A percentile compares a stretch with the other conserved stretches of the same genome.
phyloP scores from a whole-genome alignment of 2,797 vertebrate genomes.

The Pygocentrus nattereri region DNA sequence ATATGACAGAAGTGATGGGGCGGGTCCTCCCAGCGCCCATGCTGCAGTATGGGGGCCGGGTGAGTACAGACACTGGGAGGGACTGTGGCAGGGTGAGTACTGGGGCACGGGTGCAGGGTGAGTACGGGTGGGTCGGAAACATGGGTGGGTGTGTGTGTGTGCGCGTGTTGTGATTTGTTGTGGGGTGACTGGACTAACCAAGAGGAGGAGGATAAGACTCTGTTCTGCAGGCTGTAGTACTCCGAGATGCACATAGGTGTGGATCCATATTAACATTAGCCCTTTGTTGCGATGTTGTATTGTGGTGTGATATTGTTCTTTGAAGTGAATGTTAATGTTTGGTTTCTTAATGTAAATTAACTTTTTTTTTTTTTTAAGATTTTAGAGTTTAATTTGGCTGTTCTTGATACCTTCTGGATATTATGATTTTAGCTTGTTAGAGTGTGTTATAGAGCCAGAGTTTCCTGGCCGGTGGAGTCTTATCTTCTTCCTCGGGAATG shows the following conservation, averaged over 20 bases:
- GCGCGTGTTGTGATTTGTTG: conserved; percentile 44
- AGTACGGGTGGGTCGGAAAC: conserved; percentile 57
- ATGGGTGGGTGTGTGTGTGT: conserved; percentile 27
- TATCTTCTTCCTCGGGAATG: conserved; percentile 67
- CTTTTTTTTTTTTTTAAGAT: not conserved
- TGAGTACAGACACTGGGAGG: conserved; percentile 87
- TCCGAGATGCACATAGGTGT: not conserved
- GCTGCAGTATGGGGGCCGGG: conserved; percentile 98
- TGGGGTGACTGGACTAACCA: conserved; percentile 54
- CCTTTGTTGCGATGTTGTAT: not conserved
- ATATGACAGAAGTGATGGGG: conserved; percentile 98
- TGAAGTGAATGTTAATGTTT: not conserved
- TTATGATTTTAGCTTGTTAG: not conserved
- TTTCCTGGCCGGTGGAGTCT: conserved; percentile 65
- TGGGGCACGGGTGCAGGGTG: conserved; percentile 69
- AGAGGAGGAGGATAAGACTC: conserved; percentile 68
- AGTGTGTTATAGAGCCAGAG: not conserved
- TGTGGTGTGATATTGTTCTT: not conserved
- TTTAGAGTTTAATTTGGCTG: not conserved
- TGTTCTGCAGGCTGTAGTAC: not conserved
- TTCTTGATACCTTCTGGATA: not conserved
- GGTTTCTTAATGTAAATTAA: not conserved
- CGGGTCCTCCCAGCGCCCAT: conserved; percentile 97
- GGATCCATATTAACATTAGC: not conserved
- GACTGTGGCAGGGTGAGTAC: conserved; percentile 90